Conservation (phyloP, 2,113 vertebrate species). For the Sylvietta virens region DNA sequence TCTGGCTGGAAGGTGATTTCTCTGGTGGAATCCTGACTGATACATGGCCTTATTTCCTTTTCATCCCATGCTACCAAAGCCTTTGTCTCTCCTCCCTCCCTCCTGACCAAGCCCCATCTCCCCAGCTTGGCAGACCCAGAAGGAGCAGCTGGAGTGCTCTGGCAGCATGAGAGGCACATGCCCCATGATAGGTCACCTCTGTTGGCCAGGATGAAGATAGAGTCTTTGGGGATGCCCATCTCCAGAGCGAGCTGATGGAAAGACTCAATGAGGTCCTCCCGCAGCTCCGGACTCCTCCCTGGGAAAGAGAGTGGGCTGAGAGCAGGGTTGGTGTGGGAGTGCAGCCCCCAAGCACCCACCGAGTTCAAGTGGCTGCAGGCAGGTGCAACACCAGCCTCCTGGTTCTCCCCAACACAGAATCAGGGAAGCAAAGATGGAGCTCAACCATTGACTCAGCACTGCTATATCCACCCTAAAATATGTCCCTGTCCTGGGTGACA, state of each 20-base stretch:
- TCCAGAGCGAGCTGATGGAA: constrained; percentile 78
- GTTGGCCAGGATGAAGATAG: constrained; percentile 72
- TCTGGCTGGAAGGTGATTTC: background rate
- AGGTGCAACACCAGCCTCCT: background rate
- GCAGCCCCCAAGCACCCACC: background rate
- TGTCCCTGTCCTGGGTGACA: too few relatives aligned
- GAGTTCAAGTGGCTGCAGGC: background rate
- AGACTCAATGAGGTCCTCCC: constrained; percentile 72
- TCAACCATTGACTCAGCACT: background rate
- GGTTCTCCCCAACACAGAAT: background rate
- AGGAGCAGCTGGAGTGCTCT: background rate
- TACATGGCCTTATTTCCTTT: background rate
- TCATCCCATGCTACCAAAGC: background rate
- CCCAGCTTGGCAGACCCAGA: background rate
- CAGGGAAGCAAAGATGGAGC: background rate
- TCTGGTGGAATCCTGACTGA: background rate
- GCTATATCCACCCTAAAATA: background rate
- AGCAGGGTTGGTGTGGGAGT: background rate
- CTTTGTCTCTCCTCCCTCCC: background rate
- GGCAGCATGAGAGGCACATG: background rate
- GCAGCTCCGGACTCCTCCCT: constrained; percentile 79
- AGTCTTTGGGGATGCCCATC: constrained; percentile 73
- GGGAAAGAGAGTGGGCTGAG: background rate
- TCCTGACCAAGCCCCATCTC: accelerated
- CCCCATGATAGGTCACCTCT: constrained; percentile 68